These are phyloP conservation scores for Sminthurides aquaticus DNA, from an alignment of 2,888 invertebrate genomes.

Conservation along the genomic window DNA sequence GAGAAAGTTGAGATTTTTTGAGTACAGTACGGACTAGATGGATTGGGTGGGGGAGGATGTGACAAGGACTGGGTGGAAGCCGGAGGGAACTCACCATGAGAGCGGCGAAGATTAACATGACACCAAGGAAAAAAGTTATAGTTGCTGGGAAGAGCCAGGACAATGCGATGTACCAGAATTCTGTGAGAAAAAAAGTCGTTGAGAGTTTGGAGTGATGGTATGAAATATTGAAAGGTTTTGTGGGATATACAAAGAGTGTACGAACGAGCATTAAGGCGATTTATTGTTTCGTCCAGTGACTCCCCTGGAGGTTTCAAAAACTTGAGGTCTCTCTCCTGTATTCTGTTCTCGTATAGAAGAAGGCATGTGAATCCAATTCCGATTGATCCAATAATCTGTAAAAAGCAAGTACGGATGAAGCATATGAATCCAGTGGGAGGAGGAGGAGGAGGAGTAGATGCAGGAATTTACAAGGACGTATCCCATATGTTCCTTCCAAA, in stretches of 20 bases:
- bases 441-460: too few relatives aligned
- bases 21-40: too few relatives aligned
- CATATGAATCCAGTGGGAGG: background rate
- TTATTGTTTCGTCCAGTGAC: conserved; percentile 9
- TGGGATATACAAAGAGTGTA: background rate
- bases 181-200: conserved; percentile 8
- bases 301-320: conserved; percentile 18
- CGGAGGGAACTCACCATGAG: conserved; percentile 13
- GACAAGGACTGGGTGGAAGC: background rate
- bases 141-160: conserved; percentile 19
- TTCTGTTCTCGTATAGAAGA: conserved; percentile 16
- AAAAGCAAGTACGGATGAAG: background rate
- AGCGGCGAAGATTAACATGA: conserved; percentile 16
- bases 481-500: background rate
- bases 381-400: conserved; percentile 15
- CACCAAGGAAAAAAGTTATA: conserved; percentile 18
- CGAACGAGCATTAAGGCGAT: conserved; percentile 17
- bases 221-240: conserved; percentile 7
- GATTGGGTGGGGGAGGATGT: background rate
- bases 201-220: background rate
- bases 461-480: too few relatives aligned
- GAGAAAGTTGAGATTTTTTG: too few relatives aligned
- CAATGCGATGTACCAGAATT: conserved; percentile 18
- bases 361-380: conserved; percentile 22
- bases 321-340: conserved; percentile 17